Base-by-base conservation (phyloP, 2,113 vertebrate genomes). In the Abramis brama region DNA sequence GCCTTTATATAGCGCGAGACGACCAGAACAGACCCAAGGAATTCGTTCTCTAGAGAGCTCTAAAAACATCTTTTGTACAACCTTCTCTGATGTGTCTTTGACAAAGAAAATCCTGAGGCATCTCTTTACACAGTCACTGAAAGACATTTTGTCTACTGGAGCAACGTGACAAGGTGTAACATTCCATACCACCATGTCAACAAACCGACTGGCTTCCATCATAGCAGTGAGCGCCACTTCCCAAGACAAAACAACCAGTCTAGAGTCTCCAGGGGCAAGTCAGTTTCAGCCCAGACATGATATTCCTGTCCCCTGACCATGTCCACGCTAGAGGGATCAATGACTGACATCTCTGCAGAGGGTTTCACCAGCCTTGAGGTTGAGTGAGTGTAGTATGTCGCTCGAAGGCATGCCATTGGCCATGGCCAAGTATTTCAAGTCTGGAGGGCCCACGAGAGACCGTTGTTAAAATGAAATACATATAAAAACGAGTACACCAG, bases 111-210 rank as follows among this genome's bases (percentile, higher is more conserved):
- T 73, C 43, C 50, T 19, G 33, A 90, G 92, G 92, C n/a, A 52
- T 80, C 88, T 92, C 89, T 90, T 21, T 50, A 78, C 90, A 91
- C 64, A 17, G 86, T 83, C 0, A 21, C 87, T 88, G 91, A 91
- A 93, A 95, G 93, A 90, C 91, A 70, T 83, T 80, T 74, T 76
- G 75, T 73, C 45, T 45, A 66, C 64, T 36, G 94, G 92, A 94
- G 36, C 68, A 21, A 87, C 89, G 90, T 94, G 82, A n/a, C 86
- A 93, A 94, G 92, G 92, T 94, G 92, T 92, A 91, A 93, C 68
- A 83, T 94, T 96, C 91, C 83, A 52, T 92, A 89, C 90, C 91
- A 92, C 92, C 91, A 94, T 92, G 94, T 94, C 87, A 89, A 94
- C 93, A 94, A 85, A 90, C 91, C 91, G 91, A 87, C 92, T 86